Evolutionary conservation across 2,113 vertebrate genomes (phyloP), one percentile per base, ranked within the genome.

Genomic region (Oreocharis arfaki): DNA sequence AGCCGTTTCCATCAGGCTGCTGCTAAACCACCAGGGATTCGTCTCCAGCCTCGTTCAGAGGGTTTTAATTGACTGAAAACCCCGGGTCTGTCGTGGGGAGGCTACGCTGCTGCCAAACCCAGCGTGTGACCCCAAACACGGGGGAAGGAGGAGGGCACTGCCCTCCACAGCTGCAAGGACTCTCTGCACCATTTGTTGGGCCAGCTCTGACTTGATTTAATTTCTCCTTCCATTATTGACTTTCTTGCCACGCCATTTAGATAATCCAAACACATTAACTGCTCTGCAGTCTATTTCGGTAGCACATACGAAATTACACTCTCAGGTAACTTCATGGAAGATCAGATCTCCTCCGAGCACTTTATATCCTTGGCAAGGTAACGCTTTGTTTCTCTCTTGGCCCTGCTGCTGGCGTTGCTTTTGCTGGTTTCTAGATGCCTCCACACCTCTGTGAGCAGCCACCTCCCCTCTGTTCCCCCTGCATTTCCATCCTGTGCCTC

Each of bases 191-290:
- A 2, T 47, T 93, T 53, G 46, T 35, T 68, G 61, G 65, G 61
- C 94, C 41, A 18, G 61, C 56, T 33, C 52, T 35, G 70, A 0
- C 42, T 42, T 84, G 89, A 88, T 87, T 83, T 90, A 83, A 94
- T 88, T 86, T 83, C 94, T 86, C 7, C 89, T 87, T 46, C 23
- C 95, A 6, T 94, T 90, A 89, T 90, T 95, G 57, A 73, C 95
- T 90, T 80, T 35, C 95, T 91, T 27, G 87, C 90, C 87, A 60
- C 39, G 71, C 76, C 71, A 86, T 95, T 87, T 56, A 80, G 92
- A 76, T 93, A 81, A 94, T 92, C 97, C 95, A 90, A 97, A 96
- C 97, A 93, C 96, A 95, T 97, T 74, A 76, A 90, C 70, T 63
- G 89, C 87, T 67, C 77, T 28, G 78, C 87, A 95, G 67, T 95